These are phyloP conservation scores for Aythya baeri DNA, from an alignment of 2,113 vertebrate species.

Conservation along the genomic window DNA sequence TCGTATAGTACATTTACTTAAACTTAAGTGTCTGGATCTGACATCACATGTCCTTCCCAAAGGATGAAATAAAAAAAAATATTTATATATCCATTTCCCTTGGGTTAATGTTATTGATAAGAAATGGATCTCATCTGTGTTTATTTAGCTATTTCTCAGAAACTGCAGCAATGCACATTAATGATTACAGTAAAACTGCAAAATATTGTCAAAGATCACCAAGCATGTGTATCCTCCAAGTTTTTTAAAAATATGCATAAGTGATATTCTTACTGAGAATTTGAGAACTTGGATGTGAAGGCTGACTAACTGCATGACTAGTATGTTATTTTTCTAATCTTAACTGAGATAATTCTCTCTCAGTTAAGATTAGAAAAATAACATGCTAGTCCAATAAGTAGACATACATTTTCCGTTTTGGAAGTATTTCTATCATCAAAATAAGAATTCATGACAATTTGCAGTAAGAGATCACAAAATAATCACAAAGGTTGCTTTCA, in stretches of 20 bases:
- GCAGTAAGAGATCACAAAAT: not conserved
- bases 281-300: not conserved
- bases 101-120: accelerated
- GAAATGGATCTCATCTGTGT: accelerated
- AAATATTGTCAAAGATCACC: not conserved
- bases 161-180: not conserved
- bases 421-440: not conserved
- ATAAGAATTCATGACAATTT: not conserved
- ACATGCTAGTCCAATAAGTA: not conserved
- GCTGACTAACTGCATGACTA: not conserved
- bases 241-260: not conserved
- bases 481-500: not conserved
- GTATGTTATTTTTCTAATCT: too few relatives aligned
- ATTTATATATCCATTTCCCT: not conserved
- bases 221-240: not conserved
- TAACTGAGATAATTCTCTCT: not conserved
- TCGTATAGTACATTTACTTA: not conserved
- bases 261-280: accelerated
- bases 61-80: not conserved
- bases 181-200: accelerated
- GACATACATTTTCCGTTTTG: not conserved
- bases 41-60: not conserved
- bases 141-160: not conserved
- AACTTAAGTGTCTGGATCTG: not conserved
- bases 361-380: not conserved